Evolutionary conservation across 2,888 invertebrate genomes (phyloP), one percentile per base, ranked within the genome.

Genomic region (Junonia oenone): DNA sequence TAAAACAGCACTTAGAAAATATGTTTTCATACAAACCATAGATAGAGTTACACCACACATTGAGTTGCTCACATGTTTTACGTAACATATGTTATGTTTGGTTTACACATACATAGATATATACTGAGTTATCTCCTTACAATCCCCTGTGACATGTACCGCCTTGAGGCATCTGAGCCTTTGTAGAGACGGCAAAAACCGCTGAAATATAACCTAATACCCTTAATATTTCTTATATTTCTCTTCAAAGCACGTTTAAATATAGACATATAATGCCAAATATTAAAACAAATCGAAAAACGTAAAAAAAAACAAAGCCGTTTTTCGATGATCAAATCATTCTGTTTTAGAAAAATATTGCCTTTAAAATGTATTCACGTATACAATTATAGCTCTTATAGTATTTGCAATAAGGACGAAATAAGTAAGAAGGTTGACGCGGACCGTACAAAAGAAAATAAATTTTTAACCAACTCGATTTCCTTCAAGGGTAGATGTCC

Each of bases 391-490:
- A 26, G 26, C 0, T 26, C 22, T 22, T 26, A 26, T 6, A 2
- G 5, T 26, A 13, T 26, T 8, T 2, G 1, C 13, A 43, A 43
- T 43, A 43, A 26, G 13, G 26, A n/a, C 26, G 26, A 43, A 14
- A 13, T 22, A 17, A 4, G 13, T 26, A 2, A 13, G 17, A 13
- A 43, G 6, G 22, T 8, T 33, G 6, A 43, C 13, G 43, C 13
- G 22, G 15, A 2, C 6, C 37, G 37, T 43, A 54, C 47, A 53
- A 57, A 54, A 56, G 51, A 35, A 55, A 51, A 62, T 58, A 63
- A 48, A 59, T 61, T 58, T 66, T 61, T 65, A 57, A 61, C 63
- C 59, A 68, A 64, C 61, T 57, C 55, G 53, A 58, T 64, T 64
- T 59, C 62, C 61, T 58, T 48, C 37, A 55, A 60, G 62, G 64